These are phyloP conservation scores for Nomada lathburiana DNA, from an alignment of 2,888 invertebrate genomes.

Conservation along the genomic window DNA sequence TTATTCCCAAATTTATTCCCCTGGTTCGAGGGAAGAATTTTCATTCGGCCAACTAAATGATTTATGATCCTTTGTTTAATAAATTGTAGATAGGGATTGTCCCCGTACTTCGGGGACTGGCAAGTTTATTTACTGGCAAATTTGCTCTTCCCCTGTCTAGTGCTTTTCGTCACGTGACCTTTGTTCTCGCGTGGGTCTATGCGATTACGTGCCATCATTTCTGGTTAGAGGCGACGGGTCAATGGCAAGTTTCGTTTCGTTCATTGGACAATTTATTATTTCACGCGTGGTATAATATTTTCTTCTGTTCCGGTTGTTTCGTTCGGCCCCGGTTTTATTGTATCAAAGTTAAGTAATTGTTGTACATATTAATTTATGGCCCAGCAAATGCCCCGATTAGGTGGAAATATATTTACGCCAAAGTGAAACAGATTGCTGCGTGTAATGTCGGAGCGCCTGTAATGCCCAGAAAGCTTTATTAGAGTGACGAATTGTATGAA, in stretches of 20 bases:
- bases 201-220: conserved; percentile 68
- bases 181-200: conserved; percentile 46
- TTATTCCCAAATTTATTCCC: no score
- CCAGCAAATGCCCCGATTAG: not conserved
- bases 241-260: conserved; percentile 49
- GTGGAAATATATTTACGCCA: not conserved
- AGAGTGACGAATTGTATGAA: not conserved
- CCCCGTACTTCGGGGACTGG: not conserved
- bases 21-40: no score
- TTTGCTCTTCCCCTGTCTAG: conserved; percentile 24
- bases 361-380: no score
- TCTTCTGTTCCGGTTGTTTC: not conserved
- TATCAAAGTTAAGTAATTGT: not conserved
- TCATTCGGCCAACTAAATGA: not conserved
- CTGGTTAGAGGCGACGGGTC: conserved; percentile 63
- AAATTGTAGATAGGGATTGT: not conserved
- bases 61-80: not conserved
- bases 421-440: no score
- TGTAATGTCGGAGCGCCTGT: no score
- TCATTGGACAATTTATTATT: conserved; percentile 33
- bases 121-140: no score
- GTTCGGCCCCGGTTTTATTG: not conserved
- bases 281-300: conserved; percentile 16
- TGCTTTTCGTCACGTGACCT: conserved; percentile 26
- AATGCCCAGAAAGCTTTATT: not conserved